Conservation (phyloP, 35 echinoderm and acorn worm genomes). For the Apostichopus parvimensis region DNA sequence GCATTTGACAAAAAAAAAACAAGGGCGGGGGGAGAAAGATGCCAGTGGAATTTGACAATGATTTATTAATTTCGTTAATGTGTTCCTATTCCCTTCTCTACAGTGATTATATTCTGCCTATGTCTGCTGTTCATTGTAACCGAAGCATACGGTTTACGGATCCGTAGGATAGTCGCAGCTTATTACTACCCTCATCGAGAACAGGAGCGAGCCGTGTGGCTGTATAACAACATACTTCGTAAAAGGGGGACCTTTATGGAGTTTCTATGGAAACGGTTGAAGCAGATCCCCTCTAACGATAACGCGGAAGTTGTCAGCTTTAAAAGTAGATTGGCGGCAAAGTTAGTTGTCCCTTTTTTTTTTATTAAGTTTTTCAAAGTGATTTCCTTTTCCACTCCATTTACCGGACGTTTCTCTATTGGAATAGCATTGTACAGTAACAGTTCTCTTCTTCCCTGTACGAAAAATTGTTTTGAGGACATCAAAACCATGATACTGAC, state of each 20-base stretch:
- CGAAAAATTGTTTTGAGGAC: too few species aligned
- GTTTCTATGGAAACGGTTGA: slow-evolving; percentile 59
- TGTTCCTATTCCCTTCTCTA: background rate
- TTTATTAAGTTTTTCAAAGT: background rate
- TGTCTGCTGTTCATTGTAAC: slow-evolving; percentile 70
- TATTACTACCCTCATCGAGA: slow-evolving; percentile 86
- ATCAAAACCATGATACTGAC: too few species aligned
- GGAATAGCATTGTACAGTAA: too few species aligned
- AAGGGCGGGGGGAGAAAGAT: too few species aligned
- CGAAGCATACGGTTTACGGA: slow-evolving; percentile 86
- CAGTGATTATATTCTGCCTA: slow-evolving; percentile 69
- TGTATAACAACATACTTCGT: slow-evolving; percentile 82
- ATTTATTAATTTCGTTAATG: background rate
- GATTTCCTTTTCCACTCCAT: background rate
- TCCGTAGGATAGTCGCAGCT: slow-evolving; percentile 66
- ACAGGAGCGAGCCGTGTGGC: slow-evolving; percentile 67
- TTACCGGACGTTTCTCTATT: background rate
- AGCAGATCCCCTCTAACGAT: background rate
- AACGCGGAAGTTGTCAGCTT: slow-evolving; percentile 55
- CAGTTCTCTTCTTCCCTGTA: too few species aligned
- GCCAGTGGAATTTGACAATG: too few species aligned
- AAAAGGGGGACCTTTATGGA: slow-evolving; percentile 72
- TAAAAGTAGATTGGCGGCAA: slow-evolving; percentile 66
- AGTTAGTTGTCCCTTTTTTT: slow-evolving; percentile 37
- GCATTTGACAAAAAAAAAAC: too few species aligned